Conservation (phyloP, 2,888 invertebrate genomes). For the Meta bourneti region DNA sequence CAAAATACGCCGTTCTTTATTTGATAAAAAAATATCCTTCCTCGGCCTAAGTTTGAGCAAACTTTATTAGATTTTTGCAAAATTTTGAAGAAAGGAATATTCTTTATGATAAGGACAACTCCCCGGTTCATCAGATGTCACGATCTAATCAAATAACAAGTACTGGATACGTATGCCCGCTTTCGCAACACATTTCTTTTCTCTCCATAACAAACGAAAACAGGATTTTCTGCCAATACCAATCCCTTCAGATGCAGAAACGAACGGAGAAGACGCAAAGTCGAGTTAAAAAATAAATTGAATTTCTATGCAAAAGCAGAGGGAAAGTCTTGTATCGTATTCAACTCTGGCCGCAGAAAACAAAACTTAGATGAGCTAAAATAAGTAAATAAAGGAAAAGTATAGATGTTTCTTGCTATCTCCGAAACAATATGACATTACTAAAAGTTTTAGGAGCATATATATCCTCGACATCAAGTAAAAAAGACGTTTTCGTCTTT, state of each 20-base stretch:
- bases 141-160: not conserved
- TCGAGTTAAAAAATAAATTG: conserved; percentile 23
- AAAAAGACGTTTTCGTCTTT: not conserved
- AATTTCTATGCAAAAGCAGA: conserved; percentile 32
- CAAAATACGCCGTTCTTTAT: no score
- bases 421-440: conserved; percentile 29
- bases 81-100: not conserved
- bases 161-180: not conserved
- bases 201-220: not conserved
- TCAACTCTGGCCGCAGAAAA: not conserved
- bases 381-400: conserved; percentile 21
- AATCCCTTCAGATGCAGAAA: not conserved
- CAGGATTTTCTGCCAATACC: not conserved
- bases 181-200: not conserved
- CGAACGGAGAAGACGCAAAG: not conserved
- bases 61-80: not conserved
- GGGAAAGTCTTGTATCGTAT: not conserved
- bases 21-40: not conserved
- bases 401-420: not conserved
- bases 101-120: not conserved
- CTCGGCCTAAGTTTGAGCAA: not conserved
- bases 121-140: not conserved
- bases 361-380: not conserved
- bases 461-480: conserved; percentile 15
- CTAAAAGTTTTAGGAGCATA: conserved; percentile 26